A percentile compares a stretch with the other conserved stretches of the same genome.
Conservation (phyloP, 2,113 vertebrate species). For the Phaetusa simplex region DNA sequence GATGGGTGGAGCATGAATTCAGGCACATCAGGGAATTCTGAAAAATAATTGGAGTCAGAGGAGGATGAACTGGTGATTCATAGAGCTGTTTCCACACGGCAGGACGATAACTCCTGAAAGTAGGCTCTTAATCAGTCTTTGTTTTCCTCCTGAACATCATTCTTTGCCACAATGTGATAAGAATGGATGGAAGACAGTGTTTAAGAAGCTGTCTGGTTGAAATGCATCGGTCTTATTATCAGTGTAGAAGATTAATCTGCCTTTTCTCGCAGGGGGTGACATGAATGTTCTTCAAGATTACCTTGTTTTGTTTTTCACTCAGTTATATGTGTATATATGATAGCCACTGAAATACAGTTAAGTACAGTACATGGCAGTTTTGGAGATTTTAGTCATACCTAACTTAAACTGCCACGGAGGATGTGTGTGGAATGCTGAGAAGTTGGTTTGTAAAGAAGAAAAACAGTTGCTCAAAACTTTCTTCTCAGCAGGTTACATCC, state of each 20-base stretch:
- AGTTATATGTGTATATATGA: not conserved
- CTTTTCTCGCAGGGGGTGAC: not conserved
- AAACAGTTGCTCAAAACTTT: not conserved
- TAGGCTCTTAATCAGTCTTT: conserved; percentile 13
- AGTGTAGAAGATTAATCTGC: not conserved
- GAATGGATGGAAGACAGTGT: not conserved
- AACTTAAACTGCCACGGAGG: not conserved
- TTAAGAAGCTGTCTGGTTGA: not conserved
- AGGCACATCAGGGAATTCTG: not conserved
- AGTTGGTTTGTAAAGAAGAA: not conserved
- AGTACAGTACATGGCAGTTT: not conserved
- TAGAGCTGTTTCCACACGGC: not conserved
- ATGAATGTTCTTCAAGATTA: not conserved
- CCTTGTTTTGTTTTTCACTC: not conserved
- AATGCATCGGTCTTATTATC: not conserved
- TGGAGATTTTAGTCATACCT: not conserved
- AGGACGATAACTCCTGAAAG: not conserved
- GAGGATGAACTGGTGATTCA: not conserved
- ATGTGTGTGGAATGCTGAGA: not conserved
- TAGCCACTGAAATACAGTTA: not conserved
- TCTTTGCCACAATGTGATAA: not conserved
- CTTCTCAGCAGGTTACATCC: not conserved
- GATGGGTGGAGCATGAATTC: not conserved
- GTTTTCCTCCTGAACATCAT: not conserved
- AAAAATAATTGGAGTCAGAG: not conserved